phyloP scores from a whole-genome alignment of 2,888 invertebrate species.

The Meghimatium bilineatum region DNA sequence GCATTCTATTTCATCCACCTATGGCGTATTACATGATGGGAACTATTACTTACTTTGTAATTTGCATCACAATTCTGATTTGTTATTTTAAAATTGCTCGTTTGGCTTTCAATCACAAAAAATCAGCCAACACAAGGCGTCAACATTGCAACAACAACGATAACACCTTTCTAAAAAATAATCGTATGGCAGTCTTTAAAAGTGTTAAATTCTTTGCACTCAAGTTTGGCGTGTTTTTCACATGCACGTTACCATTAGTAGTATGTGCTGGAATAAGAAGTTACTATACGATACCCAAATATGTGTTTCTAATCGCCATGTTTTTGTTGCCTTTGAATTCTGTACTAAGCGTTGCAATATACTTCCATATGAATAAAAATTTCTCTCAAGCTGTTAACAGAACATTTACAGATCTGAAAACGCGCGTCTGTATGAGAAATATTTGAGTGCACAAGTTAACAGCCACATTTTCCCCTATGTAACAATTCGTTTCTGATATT shows the following conservation, averaged over 20 bases:
- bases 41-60: neutral
- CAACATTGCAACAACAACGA: neutral
- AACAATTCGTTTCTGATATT: neutral
- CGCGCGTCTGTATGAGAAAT: neutral
- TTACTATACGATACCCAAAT: neutral
- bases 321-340: neutral
- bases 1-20: conserved; percentile 1
- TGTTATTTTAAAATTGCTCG: conserved; percentile 8
- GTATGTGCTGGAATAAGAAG: neutral
- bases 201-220: conserved; percentile 19
- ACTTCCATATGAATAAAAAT: neutral
- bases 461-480: neutral
- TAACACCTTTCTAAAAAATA: neutral
- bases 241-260: neutral
- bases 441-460: neutral
- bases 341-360: neutral
- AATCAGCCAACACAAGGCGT: neutral
- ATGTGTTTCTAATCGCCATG: neutral
- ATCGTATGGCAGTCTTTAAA: neutral
- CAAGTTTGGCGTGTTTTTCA: neutral
- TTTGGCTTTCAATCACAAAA: conserved; percentile 21
- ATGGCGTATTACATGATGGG: neutral
- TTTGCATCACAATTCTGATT: neutral
- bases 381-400: neutral
- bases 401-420: neutral